Evolutionary conservation across 2,797 vertebrate species (phyloP), one percentile per base, ranked within the genome.

Genomic region (Urophycis tenuis): DNA sequence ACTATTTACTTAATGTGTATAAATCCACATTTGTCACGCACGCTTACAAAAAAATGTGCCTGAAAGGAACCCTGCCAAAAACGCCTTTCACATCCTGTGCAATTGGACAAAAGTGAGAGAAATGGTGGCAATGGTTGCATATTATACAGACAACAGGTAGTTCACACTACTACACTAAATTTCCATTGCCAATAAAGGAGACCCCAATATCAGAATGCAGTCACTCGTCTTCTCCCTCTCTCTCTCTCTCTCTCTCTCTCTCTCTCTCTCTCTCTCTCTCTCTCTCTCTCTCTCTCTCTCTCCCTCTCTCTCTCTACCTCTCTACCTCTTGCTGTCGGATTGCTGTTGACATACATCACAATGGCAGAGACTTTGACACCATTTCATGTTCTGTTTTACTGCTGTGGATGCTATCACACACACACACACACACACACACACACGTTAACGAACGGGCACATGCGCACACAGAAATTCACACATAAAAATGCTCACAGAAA

Each of bases 361-460:
- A 15, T 78, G 81, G 60, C 77, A 29, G 78, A 39, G 77, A 77
- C 80, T 83, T 83, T 79, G 75, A 82, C 81, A 81, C 79, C 71
- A 84, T 81, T 86, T 85, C 79, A 86, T 81, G 76, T 77, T 45
- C 64, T 74, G 74, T 84, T 79, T 41, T 17, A 41, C 39, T 41
- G 15, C 39, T 41, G 22, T 73, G 35, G 11, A 53, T 19, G 17
- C 45, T 53, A 22, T 29, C 33, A 73, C 41, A 78, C 70, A 72
- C 70, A 70, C 75, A 73, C 64, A 74, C 80, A 73, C 36, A 35
- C 36, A 30, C 78, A 73, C 72, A 79, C 34, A 11, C 72, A 77
- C 71, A 67, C 72, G 71, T 45, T 32, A 73, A 41, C 30, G 29
- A 6, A 35, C 7, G 14, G 39, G 73, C 41, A 49, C 73, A 53